phyloP scores from a whole-genome alignment of 2,888 invertebrate genomes.

The Nebria salina region DNA sequence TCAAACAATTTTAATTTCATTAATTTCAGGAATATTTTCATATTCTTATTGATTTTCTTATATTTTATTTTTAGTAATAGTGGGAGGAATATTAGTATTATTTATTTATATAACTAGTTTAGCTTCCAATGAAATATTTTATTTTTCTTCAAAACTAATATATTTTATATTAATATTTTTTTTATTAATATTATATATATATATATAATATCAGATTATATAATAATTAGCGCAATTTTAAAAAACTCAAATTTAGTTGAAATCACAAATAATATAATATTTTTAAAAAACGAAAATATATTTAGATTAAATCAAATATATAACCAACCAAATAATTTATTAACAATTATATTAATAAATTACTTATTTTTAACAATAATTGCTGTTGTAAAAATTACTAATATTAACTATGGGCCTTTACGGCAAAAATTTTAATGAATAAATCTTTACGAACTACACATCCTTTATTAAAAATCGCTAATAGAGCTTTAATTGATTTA shows the following conservation, averaged over 20 bases:
- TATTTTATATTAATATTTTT: too few species aligned
- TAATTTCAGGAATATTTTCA: slow-evolving; percentile 64
- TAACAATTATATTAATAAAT: slow-evolving; percentile 67
- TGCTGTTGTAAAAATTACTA: slow-evolving; percentile 67
- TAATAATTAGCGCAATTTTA: slow-evolving; percentile 57
- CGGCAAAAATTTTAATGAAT: slow-evolving; percentile 63
- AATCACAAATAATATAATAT: slow-evolving; percentile 47
- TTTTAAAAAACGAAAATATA: slow-evolving; percentile 58
- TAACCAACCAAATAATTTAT: slow-evolving; percentile 64
- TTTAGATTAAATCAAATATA: slow-evolving; percentile 66
- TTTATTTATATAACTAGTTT: too few species aligned
- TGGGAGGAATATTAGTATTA: too few species aligned
- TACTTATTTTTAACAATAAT: slow-evolving; percentile 71
- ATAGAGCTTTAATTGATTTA: slow-evolving; percentile 69
- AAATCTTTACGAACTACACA: slow-evolving; percentile 63
- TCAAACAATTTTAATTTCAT: slow-evolving; percentile 65
- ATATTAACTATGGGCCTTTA: slow-evolving; percentile 19
- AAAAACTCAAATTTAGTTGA: slow-evolving; percentile 55
- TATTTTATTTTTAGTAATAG: too few species aligned
- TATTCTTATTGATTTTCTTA: slow-evolving; percentile 66
- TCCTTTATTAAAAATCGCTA: slow-evolving; percentile 70
- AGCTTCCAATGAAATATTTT: too few species aligned
- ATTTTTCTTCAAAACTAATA: too few species aligned
- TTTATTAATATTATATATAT: too few species aligned
- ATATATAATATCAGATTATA: slow-evolving; percentile 52